phyloP scores from a whole-genome alignment of 2,113 vertebrate species.

The Hemiprocne comata region DNA sequence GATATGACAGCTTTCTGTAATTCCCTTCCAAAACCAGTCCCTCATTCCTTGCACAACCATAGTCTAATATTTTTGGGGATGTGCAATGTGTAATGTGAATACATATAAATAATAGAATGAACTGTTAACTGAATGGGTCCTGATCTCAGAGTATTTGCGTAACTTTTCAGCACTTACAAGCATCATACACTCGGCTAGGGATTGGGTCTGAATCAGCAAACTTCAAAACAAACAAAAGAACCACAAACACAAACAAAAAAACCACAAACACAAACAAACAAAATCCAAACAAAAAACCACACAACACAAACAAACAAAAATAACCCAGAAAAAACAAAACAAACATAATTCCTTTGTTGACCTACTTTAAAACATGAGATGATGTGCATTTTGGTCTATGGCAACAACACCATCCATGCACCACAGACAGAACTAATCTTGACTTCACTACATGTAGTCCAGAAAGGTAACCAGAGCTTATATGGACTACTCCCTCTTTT shows the following conservation, averaged over 20 bases:
- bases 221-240: too few species aligned
- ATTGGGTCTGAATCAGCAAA: neutral
- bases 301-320: too few species aligned
- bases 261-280: too few species aligned
- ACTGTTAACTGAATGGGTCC: neutral
- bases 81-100: neutral
- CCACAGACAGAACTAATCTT: neutral
- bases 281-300: too few species aligned
- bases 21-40: neutral
- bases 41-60: neutral
- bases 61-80: neutral
- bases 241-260: too few species aligned
- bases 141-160: neutral
- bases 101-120: neutral
- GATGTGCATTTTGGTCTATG: neutral
- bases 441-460: neutral
- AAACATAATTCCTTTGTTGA: neutral
- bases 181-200: too few species aligned
- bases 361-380: neutral
- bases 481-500: neutral
- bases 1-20: neutral
- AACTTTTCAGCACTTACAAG: neutral
- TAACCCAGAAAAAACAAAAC: too few species aligned
- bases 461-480: neutral
- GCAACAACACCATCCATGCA: neutral